Percentiles rank a stretch among this genome's conserved stretches.
Evolutionary conservation across 2,797 vertebrate genomes (phyloP).

Genomic region (Anguilla pacifica): DNA sequence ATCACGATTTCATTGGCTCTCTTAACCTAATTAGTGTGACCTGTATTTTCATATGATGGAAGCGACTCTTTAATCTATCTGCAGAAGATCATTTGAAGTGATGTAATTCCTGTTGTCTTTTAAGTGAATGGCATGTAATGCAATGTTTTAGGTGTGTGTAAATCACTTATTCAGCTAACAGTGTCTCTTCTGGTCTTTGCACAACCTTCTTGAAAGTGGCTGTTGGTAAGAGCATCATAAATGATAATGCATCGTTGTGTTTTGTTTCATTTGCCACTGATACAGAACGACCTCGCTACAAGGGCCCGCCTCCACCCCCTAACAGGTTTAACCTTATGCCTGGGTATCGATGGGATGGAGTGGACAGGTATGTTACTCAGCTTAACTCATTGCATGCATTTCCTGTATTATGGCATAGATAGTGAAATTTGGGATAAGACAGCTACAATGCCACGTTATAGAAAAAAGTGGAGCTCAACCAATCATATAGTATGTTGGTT

Average conservation of each 20-base stretch:
- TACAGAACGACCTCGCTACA: constrained; percentile 85
- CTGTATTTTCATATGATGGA: neutral
- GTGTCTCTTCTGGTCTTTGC: neutral
- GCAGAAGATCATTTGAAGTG: too few relatives aligned
- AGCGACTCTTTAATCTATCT: neutral
- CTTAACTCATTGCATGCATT: neutral
- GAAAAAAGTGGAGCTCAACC: neutral
- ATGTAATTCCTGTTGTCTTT: neutral
- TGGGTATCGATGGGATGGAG: constrained; percentile 96
- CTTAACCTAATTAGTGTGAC: neutral
- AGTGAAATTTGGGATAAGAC: neutral
- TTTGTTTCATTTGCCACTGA: constrained; percentile 16
- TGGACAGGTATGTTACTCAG: constrained; percentile 81
- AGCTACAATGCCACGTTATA: neutral
- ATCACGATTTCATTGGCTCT: neutral
- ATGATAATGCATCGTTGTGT: neutral
- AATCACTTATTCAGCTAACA: neutral
- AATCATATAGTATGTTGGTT: neutral
- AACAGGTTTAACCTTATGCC: constrained; percentile 93
- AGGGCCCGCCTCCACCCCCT: constrained; percentile 85
- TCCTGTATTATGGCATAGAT: neutral
- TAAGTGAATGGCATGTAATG: neutral
- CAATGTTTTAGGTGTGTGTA: neutral
- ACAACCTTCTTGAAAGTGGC: neutral
- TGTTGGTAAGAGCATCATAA: neutral